Evolutionary conservation across 1,140 invertebrate genomes (phyloP), one percentile per base, ranked within the genome.

Genomic region (Ceratosolen fusciceps): DNA sequence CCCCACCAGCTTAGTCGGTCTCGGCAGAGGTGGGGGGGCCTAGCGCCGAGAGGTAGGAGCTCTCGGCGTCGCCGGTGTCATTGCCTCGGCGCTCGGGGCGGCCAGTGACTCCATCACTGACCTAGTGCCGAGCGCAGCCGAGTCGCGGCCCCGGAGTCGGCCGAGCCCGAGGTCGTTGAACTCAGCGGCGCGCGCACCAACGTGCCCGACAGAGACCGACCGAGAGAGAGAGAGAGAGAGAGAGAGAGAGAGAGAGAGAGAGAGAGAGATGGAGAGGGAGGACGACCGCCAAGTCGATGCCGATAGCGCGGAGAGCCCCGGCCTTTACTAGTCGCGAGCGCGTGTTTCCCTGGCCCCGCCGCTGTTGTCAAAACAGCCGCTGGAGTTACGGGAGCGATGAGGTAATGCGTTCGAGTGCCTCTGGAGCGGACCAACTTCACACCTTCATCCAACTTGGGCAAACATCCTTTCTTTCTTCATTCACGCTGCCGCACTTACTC

Each of bases 51-150:
- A 71, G 74, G 77, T 72, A 60, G 81, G 76, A 73, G 82, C 82
- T 79, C 84, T 84, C 83, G 83, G 77, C 31, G 75, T 79, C 81
- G 73, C 72, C 87, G 89, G 88, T 90, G 89, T 89, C 89, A 90
- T 90, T 90, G 89, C 88, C 89, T 90, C 88, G 88, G 88, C 86
- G 88, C 88, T 89, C 87, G 86, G 88, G 89, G 88, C 88, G 89
- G 89, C 88, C 89, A 90, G 89, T 90, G 88, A 90, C 89, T 90
- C 89, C 88, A 90, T 90, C 88, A 90, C 89, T 90, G 89, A 90
- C 89, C 89, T 90, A 90, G 88, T 90, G 88, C 88, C 89, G 89
- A 89, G 80, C 56, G 29, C n/a, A 21, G n/a, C 79, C 88, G 88
- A 90, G 82, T 71, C 8, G 81, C 71, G 12, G 3, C 29, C 54